Evolutionary conservation across 2,888 invertebrate genomes (phyloP), one percentile per base, ranked within the genome.

Genomic region (Heliconius sara): DNA sequence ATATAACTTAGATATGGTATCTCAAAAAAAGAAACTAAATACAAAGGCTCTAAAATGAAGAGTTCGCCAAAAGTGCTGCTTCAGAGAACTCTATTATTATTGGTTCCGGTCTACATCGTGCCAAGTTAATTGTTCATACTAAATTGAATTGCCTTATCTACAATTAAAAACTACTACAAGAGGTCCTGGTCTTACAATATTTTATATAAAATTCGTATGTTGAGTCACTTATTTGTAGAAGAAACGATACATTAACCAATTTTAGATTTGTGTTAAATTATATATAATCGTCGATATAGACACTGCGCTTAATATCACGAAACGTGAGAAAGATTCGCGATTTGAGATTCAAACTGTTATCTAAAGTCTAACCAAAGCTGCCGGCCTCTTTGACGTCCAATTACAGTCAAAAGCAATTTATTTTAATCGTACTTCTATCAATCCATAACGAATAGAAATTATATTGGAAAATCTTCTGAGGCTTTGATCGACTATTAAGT

Each of bases 321-420:
- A 92, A 92, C 92, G 92, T 93, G 92, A 92, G 93, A 92, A 91
- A 91, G 89, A 91, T 92, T 91, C 87, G 92, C 93, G 90, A 92
- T 90, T 87, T 83, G 87, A 60, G 77, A 60, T 25, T 87, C 89
- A 89, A 91, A 91, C 91, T 86, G 87, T 89, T 91, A 91, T 90
- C 91, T 90, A 90, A 89, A 89, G 89, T 89, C 89, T 89, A 89
- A 88, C 86, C 85, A 85, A 87, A 86, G 86, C 87, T 83, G 91
- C 52, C 93, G 92, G 92, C 88, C 87, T 88, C 92, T 93, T 93
- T 93, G 92, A 91, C 90, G 86, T 85, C 88, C 89, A 86, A 85
- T 88, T 91, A 89, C 84, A 87, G 89, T 86, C 88, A 82, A 87
- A 87, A 89, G 89, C 89, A 88, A 92, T 92, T 92, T 91, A 90